These are phyloP conservation scores for Sturnira hondurensis DNA, from an alignment of 2,113 vertebrate species.

Conservation along the genomic window DNA sequence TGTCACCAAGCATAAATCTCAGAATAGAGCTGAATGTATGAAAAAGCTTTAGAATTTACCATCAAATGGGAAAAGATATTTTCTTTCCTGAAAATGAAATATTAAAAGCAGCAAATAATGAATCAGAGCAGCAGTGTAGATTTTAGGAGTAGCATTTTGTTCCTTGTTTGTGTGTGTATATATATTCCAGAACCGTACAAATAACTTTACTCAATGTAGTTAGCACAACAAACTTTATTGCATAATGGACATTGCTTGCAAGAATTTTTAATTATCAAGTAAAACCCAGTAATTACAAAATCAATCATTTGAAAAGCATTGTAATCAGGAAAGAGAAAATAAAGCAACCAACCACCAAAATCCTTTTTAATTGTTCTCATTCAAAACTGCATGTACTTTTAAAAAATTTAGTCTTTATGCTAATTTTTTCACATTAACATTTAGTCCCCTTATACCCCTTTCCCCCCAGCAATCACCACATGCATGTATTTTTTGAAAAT, in stretches of 20 bases:
- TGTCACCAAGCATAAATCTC: background rate
- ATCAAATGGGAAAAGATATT: background rate
- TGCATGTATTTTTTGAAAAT: constrained; percentile 37
- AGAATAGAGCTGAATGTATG: background rate
- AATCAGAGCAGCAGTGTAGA: background rate
- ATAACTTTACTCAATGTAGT: background rate
- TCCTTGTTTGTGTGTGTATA: background rate
- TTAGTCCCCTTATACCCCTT: too few relatives aligned
- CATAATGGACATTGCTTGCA: constrained; percentile 34
- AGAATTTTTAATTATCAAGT: constrained; percentile 47
- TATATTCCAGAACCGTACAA: background rate
- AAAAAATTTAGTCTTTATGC: too few relatives aligned
- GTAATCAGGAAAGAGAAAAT: constrained; percentile 33
- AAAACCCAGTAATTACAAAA: constrained; percentile 50
- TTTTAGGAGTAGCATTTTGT: background rate
- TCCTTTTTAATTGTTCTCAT: constrained; percentile 36
- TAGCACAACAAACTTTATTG: constrained; percentile 51
- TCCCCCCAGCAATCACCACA: too few relatives aligned
- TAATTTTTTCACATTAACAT: too few relatives aligned
- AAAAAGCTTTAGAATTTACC: background rate
- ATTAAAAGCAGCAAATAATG: background rate
- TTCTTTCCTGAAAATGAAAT: background rate
- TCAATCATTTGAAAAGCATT: constrained; percentile 41
- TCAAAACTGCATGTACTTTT: background rate
- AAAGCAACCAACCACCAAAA: constrained; percentile 15